A percentile compares a stretch with the other conserved stretches of the same genome.
Evolutionary conservation across 2,113 vertebrate genomes (phyloP).

Genomic region (Dicaeum eximium): DNA sequence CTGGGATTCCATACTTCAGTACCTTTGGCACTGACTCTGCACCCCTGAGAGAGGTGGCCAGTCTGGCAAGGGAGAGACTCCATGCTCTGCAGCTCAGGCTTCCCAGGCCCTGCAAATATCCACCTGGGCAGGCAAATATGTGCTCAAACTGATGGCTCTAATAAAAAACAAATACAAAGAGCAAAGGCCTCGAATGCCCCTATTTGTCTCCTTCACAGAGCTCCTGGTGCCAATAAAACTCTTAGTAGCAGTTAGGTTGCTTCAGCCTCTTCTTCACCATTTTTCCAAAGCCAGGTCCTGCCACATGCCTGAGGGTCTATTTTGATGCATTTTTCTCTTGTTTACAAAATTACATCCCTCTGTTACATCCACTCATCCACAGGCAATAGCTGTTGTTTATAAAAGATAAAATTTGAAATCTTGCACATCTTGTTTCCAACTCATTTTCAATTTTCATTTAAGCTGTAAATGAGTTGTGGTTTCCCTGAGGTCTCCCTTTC

Average conservation of each 20-base stretch:
- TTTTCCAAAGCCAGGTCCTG: not conserved
- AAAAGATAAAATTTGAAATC: not conserved
- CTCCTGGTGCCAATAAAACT: slow-evolving; percentile 5
- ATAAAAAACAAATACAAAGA: not conserved
- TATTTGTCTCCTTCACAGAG: not conserved
- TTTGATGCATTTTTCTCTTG: slow-evolving; percentile 8
- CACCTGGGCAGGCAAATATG: not conserved
- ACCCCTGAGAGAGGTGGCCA: not conserved
- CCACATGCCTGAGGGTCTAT: not conserved
- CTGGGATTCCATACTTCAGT: not conserved
- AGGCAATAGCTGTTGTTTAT: not conserved
- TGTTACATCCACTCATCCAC: not conserved
- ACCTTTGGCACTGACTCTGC: not conserved
- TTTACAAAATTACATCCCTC: slow-evolving; percentile 29
- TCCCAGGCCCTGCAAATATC: not conserved
- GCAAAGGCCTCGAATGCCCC: not conserved
- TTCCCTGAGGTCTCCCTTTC: slow-evolving; percentile 10
- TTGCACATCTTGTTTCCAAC: not conserved
- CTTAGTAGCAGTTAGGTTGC: not conserved
- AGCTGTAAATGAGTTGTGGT: not conserved
- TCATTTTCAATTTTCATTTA: not conserved
- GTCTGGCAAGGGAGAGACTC: not conserved
- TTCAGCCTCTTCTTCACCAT: not conserved
- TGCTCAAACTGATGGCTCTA: not conserved
- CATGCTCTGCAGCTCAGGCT: not conserved